A percentile compares a stretch with the other conserved stretches of the same genome.
Evolutionary conservation across 2,888 invertebrate species (phyloP).

Genomic region (Pachliopta kotzebuea): DNA sequence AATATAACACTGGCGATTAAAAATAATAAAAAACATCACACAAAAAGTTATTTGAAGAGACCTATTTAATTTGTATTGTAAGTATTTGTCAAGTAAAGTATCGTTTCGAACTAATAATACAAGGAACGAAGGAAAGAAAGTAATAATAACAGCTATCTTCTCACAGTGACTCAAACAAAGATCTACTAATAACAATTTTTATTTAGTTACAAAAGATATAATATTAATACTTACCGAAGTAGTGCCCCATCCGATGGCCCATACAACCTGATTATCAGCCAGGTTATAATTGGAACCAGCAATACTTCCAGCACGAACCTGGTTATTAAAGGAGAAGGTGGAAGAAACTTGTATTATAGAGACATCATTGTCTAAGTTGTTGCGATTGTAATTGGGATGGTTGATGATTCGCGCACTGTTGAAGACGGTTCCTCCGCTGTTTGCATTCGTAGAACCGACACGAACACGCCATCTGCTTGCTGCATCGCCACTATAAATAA

Average conservation of each 20-base stretch:
- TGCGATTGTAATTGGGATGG: slow-evolving; percentile 39
- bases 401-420: slow-evolving; percentile 23
- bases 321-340: slow-evolving; percentile 36
- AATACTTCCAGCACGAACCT: slow-evolving; percentile 39
- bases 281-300: slow-evolving; percentile 49
- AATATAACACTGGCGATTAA: too few species aligned
- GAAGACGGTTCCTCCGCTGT: slow-evolving; percentile 37
- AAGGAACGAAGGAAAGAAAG: too few species aligned
- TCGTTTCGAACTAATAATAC: too few species aligned
- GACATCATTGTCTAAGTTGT: slow-evolving; percentile 42
- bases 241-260: slow-evolving; percentile 56
- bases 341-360: slow-evolving; percentile 40
- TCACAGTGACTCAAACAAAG: too few species aligned
- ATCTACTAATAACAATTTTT: too few species aligned
- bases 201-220: not conserved
- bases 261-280: slow-evolving; percentile 46
- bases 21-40: too few species aligned
- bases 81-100: too few species aligned
- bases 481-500: slow-evolving; percentile 22
- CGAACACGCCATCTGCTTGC: slow-evolving; percentile 41
- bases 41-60: too few species aligned
- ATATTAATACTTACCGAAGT: slow-evolving; percentile 43
- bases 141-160: too few species aligned
- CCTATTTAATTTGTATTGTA: too few species aligned
- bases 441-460: slow-evolving; percentile 37